A percentile compares a stretch with the other conserved stretches of the same genome.
These are phyloP conservation scores for Aselliscus stoliczkanus DNA, from an alignment of 2,797 vertebrate species.

Conservation along the genomic window DNA sequence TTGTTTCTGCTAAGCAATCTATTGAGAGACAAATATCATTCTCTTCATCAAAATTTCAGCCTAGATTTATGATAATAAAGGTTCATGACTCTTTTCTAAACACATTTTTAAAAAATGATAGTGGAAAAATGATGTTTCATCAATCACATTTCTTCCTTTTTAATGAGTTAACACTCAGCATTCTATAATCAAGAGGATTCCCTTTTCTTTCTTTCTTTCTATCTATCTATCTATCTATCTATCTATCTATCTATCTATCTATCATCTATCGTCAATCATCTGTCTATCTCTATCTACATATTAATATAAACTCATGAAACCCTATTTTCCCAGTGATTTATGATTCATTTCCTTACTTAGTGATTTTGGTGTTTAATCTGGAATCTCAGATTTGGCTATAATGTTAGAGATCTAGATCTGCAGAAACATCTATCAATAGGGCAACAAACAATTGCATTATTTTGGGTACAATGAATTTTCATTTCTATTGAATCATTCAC, in stretches of 20 bases:
- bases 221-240: neutral
- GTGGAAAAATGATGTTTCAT: neutral
- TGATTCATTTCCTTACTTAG: neutral
- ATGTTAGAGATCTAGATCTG: neutral
- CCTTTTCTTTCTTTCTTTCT: neutral
- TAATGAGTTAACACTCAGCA: neutral
- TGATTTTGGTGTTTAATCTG: neutral
- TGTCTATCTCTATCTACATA: neutral
- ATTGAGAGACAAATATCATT: neutral
- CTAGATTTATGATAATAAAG: neutral
- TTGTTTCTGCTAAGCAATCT: neutral
- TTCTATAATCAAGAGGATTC: neutral
- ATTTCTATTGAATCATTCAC: neutral
- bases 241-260: neutral
- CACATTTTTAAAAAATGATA: neutral
- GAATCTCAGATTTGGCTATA: neutral
- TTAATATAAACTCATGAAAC: neutral
- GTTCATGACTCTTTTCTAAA: neutral
- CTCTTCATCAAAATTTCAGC: neutral
- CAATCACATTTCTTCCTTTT: neutral
- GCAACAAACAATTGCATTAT: neutral
- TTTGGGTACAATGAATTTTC: neutral
- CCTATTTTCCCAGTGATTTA: neutral
- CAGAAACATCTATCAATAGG: neutral
- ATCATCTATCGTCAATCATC: neutral